phyloP scores from a whole-genome alignment of 1,140 invertebrate species.

The Diorhabda carinulata region DNA sequence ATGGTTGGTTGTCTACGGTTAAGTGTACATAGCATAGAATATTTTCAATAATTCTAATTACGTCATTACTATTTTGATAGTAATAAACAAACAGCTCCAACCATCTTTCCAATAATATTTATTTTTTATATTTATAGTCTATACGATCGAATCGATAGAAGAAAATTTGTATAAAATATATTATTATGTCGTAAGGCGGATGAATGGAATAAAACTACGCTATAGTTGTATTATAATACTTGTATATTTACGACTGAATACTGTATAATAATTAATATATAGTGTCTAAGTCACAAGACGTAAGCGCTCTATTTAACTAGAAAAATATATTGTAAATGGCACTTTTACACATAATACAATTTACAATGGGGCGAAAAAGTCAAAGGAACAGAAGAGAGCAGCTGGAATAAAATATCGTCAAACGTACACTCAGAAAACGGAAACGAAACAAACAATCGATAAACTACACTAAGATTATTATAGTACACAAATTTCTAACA shows the following conservation, averaged over 20 bases:
- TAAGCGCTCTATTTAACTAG: conserved; percentile 48
- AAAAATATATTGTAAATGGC: conserved; percentile 49
- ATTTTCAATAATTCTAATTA: too few species aligned
- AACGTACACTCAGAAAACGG: conserved; percentile 13
- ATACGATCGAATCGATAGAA: not conserved
- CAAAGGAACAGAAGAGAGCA: conserved; percentile 13
- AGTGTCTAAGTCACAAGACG: conserved; percentile 49
- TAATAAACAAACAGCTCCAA: too few species aligned
- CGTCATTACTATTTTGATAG: too few species aligned
- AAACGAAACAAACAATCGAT: conserved; percentile 16
- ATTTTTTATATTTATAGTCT: too few species aligned
- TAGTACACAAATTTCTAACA: conserved; percentile 29
- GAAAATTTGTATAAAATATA: not conserved
- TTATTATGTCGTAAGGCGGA: not conserved
- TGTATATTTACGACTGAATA: conserved; percentile 48
- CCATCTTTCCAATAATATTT: too few species aligned
- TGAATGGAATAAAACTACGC: not conserved
- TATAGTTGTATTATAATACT: conserved; percentile 41
- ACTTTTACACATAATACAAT: conserved; percentile 46
- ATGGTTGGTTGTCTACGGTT: too few species aligned
- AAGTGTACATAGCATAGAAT: too few species aligned
- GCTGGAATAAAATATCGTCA: conserved; percentile 14
- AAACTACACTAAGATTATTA: conserved; percentile 23
- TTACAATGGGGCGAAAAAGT: conserved; percentile 32
- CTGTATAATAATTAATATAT: conserved; percentile 38